phyloP scores from a whole-genome alignment of 2,113 vertebrate species.

The Corythornis vintsioides region DNA sequence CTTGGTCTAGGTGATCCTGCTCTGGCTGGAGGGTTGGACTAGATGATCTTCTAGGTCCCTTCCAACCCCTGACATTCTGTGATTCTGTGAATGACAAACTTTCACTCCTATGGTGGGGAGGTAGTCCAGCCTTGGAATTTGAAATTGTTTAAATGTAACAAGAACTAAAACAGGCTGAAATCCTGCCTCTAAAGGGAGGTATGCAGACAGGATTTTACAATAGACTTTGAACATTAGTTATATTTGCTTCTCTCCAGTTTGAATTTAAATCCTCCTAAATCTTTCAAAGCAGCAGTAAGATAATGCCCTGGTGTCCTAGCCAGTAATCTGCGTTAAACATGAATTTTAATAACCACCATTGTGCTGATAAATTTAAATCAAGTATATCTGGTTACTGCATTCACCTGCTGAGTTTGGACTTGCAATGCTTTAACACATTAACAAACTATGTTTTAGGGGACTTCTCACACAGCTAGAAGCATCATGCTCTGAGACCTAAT shows the following conservation, averaged over 20 bases:
- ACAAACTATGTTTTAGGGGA: constrained; percentile 38
- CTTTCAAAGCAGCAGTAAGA: constrained; percentile 8
- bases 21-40: too few species aligned
- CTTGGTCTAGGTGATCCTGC: too few species aligned
- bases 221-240: background rate
- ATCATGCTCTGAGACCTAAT: background rate
- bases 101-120: background rate
- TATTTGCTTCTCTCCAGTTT: background rate
- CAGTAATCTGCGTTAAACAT: background rate
- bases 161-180: background rate
- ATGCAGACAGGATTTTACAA: background rate
- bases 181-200: background rate
- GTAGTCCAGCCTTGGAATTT: background rate
- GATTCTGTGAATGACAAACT: background rate
- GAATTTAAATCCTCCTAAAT: constrained; percentile 30
- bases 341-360: constrained; percentile 32
- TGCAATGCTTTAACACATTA: constrained; percentile 19
- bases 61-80: too few species aligned
- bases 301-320: constrained; percentile 9
- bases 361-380: constrained; percentile 38
- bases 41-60: too few species aligned
- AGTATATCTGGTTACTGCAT: background rate
- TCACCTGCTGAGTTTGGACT: constrained; percentile 2
- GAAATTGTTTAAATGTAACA: background rate
- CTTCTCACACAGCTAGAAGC: constrained; percentile 29